Evolutionary conservation across 2,888 invertebrate genomes (phyloP).

Genomic region (Polyommatus iphigenia): DNA sequence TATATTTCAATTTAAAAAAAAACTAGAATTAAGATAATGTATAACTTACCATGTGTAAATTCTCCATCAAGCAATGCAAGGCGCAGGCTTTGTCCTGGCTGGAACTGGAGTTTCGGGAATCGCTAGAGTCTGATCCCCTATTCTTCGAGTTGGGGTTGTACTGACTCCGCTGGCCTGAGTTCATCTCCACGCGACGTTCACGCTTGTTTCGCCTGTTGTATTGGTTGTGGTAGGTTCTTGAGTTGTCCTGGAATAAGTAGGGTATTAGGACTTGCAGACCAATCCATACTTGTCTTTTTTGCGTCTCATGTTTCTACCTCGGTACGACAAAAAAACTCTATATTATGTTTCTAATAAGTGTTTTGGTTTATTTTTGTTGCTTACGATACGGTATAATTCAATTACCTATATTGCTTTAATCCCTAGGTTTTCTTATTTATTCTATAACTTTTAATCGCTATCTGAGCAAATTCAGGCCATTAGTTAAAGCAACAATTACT

Average conservation of each 20-base stretch:
- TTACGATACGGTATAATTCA: no score
- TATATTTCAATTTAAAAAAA: no score
- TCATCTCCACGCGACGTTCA: conserved; percentile 56
- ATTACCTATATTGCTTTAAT: no score
- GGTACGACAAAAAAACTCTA: no score
- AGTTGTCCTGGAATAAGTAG: conserved; percentile 23
- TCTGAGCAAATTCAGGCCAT: no score
- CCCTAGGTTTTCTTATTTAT: no score
- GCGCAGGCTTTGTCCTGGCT: conserved; percentile 75
- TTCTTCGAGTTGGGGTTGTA: conserved; percentile 66
- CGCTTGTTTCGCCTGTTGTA: conserved; percentile 55
- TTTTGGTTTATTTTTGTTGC: no score
- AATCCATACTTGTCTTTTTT: no score
- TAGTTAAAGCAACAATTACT: conserved; percentile 44
- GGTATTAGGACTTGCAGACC: no score
- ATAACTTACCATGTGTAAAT: conserved; percentile 82
- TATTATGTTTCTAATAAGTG: no score
- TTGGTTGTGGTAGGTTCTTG: conserved; percentile 37
- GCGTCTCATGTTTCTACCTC: no score
- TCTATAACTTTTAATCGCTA: background rate
- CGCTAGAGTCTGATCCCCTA: conserved; percentile 50
- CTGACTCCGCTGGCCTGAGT: conserved; percentile 69
- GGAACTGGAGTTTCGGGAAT: conserved; percentile 51
- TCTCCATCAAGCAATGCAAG: conserved; percentile 85
- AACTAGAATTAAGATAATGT: no score